Percentiles rank a stretch among this genome's conserved stretches.
These are phyloP conservation scores for Platanista minor DNA, from an alignment of 2,113 vertebrate species.

Conservation along the genomic window DNA sequence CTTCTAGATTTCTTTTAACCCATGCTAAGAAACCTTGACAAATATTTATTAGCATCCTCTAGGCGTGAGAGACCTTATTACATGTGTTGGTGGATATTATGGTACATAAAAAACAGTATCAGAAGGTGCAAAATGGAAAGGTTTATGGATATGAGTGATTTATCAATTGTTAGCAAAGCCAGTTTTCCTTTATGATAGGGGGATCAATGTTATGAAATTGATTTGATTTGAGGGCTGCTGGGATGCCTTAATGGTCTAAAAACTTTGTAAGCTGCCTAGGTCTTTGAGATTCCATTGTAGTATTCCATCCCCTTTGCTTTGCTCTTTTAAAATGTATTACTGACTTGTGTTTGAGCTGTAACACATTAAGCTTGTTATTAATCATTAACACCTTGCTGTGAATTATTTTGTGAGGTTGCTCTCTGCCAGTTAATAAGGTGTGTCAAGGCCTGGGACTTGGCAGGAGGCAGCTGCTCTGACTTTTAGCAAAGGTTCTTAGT, in stretches of 20 bases:
- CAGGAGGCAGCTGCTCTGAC: background rate
- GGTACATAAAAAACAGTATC: background rate
- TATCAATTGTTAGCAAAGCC: background rate
- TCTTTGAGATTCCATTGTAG: background rate
- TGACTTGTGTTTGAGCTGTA: background rate
- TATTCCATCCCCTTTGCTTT: background rate
- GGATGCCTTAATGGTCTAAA: background rate
- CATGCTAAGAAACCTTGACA: background rate
- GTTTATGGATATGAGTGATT: background rate
- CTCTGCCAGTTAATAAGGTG: background rate
- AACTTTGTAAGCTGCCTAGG: background rate
- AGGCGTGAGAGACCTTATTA: background rate
- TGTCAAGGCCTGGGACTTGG: background rate
- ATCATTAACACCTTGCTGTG: background rate
- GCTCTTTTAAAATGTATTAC: background rate
- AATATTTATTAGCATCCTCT: background rate
- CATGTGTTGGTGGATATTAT: background rate
- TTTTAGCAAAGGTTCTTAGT: background rate
- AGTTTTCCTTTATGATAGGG: background rate
- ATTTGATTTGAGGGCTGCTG: background rate
- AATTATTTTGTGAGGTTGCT: background rate
- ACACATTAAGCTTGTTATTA: slow-evolving; percentile 2
- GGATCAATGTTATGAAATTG: background rate
- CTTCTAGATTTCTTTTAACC: background rate
- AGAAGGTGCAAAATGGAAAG: background rate